phyloP scores from a whole-genome alignment of 2,888 invertebrate genomes.

The Lottia scabra region DNA sequence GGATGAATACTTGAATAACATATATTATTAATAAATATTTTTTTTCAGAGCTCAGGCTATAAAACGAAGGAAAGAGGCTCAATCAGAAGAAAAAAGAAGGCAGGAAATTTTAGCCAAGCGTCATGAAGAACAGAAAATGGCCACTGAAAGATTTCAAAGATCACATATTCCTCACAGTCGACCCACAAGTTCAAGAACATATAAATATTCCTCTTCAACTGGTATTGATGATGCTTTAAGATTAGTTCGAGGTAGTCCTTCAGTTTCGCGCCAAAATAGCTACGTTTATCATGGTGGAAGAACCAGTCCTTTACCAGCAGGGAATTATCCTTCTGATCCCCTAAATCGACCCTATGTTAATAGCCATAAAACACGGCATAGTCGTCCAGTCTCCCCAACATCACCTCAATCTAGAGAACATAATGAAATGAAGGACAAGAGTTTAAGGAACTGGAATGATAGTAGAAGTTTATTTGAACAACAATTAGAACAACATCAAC shows the following conservation, averaged over 20 bases:
- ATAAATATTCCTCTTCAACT: slow-evolving; percentile 29
- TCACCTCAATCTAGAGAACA: slow-evolving; percentile 26
- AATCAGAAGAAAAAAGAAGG: slow-evolving; percentile 61
- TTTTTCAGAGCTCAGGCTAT: slow-evolving; percentile 51
- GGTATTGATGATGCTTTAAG: slow-evolving; percentile 58
- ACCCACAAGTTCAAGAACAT: slow-evolving; percentile 30
- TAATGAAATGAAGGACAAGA: slow-evolving; percentile 51
- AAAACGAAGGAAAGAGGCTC: slow-evolving; percentile 52
- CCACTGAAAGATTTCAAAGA: slow-evolving; percentile 65
- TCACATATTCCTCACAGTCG: slow-evolving; percentile 45
- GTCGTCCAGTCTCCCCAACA: slow-evolving; percentile 24
- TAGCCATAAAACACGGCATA: slow-evolving; percentile 38
- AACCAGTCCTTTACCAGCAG: slow-evolving; percentile 17
- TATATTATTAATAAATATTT: not conserved
- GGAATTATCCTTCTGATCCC: slow-evolving; percentile 42
- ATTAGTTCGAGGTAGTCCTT: slow-evolving; percentile 46
- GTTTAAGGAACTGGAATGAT: slow-evolving; percentile 55
- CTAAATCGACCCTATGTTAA: slow-evolving; percentile 49
- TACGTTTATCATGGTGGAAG: slow-evolving; percentile 23
- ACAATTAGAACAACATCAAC: slow-evolving; percentile 61
- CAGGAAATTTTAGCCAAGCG: slow-evolving; percentile 60
- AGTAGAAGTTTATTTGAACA: slow-evolving; percentile 64
- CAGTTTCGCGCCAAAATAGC: slow-evolving; percentile 19
- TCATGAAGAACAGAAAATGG: slow-evolving; percentile 58
- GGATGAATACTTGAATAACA: no score